Evolutionary conservation across 2,113 vertebrate species (phyloP).

Genomic region (Larimichthys polyactis): DNA sequence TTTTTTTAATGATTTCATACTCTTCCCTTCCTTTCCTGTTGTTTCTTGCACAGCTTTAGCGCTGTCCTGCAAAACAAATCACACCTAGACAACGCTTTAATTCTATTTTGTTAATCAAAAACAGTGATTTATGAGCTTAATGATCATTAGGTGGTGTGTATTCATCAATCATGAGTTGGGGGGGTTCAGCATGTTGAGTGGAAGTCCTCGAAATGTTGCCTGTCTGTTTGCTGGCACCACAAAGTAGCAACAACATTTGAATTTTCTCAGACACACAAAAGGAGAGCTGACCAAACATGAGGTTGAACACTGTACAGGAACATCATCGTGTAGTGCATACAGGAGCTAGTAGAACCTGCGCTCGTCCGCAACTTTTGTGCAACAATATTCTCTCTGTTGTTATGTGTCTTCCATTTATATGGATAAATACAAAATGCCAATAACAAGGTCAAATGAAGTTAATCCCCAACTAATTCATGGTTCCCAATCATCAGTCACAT

Average conservation of each 20-base stretch:
- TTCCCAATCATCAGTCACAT: constrained; percentile 29
- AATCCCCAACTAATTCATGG: constrained; percentile 24
- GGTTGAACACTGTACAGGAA: background rate
- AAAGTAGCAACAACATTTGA: background rate
- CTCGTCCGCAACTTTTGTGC: background rate
- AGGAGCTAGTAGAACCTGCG: no score
- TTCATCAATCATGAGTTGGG: background rate
- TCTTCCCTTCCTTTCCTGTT: background rate
- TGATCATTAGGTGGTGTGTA: background rate
- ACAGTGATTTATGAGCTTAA: background rate
- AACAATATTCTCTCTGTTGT: background rate
- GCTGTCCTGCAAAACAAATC: background rate
- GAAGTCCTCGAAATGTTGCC: background rate
- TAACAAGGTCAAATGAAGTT: constrained; percentile 29
- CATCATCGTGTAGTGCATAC: background rate
- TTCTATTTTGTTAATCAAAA: background rate
- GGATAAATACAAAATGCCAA: background rate
- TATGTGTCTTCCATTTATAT: no score
- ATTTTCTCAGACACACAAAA: background rate
- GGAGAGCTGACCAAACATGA: background rate
- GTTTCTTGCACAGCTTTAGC: background rate
- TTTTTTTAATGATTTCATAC: background rate
- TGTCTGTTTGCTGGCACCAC: background rate
- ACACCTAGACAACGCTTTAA: background rate
- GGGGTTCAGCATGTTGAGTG: background rate